Conservation (phyloP, 2,888 invertebrate species). For the Argyra leucocephala region DNA sequence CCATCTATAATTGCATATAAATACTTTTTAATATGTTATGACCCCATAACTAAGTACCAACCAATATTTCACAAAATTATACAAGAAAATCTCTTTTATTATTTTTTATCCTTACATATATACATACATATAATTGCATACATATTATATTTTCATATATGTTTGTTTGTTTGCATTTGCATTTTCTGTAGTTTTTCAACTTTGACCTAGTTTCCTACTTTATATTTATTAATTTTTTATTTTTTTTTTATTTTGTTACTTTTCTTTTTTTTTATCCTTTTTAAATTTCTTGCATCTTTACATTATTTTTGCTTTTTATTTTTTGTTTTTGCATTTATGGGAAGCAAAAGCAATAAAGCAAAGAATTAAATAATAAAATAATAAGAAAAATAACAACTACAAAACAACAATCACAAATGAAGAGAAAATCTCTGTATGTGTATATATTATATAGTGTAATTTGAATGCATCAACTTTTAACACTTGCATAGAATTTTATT, state of each 20-base stretch:
- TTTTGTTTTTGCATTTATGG: not conserved
- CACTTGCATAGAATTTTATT: no score
- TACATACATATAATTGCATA: not conserved
- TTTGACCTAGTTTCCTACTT: not conserved
- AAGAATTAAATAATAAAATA: not conserved
- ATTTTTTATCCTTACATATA: not conserved
- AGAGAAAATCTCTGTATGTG: no score
- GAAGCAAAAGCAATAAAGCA: slow-evolving; percentile 2
- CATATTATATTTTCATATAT: not conserved
- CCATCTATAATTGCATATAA: slow-evolving; percentile 6
- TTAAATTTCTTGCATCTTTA: not conserved
- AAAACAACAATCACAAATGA: no score
- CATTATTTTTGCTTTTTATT: not conserved
- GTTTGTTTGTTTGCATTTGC: not conserved
- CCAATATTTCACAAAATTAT: not conserved
- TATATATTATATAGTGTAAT: no score
- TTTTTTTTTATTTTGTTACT: not conserved
- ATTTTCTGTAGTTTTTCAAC: not conserved
- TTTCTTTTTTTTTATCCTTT: not conserved
- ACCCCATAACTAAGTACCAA: not conserved
- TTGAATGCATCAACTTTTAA: no score
- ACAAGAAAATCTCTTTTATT: not conserved
- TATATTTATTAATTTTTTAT: not conserved
- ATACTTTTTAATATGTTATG: not conserved
- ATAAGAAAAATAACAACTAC: not conserved